phyloP scores from a whole-genome alignment of 2,113 vertebrate species.

The Mellivora capensis region DNA sequence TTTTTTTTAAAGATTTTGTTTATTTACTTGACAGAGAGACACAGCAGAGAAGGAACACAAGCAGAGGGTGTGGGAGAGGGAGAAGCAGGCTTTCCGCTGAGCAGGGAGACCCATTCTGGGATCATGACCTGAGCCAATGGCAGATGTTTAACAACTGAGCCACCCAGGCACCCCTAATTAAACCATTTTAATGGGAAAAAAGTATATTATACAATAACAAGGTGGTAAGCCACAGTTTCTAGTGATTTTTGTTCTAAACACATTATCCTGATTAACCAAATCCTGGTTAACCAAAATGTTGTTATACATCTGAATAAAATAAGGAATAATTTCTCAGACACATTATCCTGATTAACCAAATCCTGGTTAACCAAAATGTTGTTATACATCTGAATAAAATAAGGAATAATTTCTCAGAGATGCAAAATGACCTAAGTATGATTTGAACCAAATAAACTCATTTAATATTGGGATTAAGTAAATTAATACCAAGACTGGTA shows the following conservation, averaged over 20 bases:
- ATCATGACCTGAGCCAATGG: too few species aligned
- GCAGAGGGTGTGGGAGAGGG: too few species aligned
- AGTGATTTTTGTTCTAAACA: neutral
- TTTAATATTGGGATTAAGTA: neutral
- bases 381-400: too few species aligned
- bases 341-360: too few species aligned
- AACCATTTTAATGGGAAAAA: neutral
- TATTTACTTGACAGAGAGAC: too few species aligned
- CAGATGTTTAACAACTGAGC: too few species aligned
- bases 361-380: neutral
- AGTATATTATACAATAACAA: neutral
- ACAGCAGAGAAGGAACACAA: too few species aligned
- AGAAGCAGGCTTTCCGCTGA: too few species aligned
- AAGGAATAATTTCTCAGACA: slow-evolving; percentile 8
- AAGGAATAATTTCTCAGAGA: too few species aligned
- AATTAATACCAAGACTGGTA: neutral
- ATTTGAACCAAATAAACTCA: slow-evolving; percentile 14
- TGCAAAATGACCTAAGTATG: neutral
- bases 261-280: neutral
- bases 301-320: slow-evolving; percentile 23
- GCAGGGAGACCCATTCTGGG: too few species aligned
- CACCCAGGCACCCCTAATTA: neutral
- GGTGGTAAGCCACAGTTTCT: neutral
- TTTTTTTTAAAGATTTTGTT: too few species aligned
- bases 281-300: neutral